Conservation (phyloP, 1,140 invertebrate genomes). For the Pseudoatta argentina region DNA sequence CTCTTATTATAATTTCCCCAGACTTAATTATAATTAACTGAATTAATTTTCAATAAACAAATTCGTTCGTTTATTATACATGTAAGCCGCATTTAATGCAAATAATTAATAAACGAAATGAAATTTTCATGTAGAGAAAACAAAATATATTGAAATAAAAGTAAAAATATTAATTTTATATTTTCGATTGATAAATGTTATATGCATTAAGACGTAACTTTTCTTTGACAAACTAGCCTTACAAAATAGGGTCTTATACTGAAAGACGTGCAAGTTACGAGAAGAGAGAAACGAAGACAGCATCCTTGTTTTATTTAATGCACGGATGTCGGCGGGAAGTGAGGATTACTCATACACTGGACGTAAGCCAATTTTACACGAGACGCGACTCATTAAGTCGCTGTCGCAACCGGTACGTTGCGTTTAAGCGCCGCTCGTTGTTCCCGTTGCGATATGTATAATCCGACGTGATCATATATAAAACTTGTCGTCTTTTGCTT, state of each 20-base stretch:
- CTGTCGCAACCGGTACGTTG: constrained; percentile 61
- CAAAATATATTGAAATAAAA: background rate
- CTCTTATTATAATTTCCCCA: background rate
- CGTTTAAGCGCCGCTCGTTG: constrained; percentile 42
- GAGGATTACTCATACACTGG: constrained; percentile 80
- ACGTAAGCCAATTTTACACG: constrained; percentile 78
- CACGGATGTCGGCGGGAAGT: constrained; percentile 71
- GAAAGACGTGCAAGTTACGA: background rate
- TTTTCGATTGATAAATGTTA: background rate
- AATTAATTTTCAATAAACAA: constrained; percentile 15
- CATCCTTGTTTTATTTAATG: constrained; percentile 70
- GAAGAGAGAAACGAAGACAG: constrained; percentile 1
- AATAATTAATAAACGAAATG: background rate
- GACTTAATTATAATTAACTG: background rate
- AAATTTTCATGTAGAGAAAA: background rate
- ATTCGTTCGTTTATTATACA: background rate
- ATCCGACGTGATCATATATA: background rate
- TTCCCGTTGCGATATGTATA: background rate
- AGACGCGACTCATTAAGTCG: constrained; percentile 79
- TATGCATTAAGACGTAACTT: background rate
- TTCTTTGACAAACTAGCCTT: background rate
- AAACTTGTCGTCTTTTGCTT: background rate
- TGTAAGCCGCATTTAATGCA: background rate
- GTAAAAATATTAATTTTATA: background rate
- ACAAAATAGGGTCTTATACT: background rate